phyloP scores from a whole-genome alignment of 2,888 invertebrate genomes.

The Neuroscelio doddi region DNA sequence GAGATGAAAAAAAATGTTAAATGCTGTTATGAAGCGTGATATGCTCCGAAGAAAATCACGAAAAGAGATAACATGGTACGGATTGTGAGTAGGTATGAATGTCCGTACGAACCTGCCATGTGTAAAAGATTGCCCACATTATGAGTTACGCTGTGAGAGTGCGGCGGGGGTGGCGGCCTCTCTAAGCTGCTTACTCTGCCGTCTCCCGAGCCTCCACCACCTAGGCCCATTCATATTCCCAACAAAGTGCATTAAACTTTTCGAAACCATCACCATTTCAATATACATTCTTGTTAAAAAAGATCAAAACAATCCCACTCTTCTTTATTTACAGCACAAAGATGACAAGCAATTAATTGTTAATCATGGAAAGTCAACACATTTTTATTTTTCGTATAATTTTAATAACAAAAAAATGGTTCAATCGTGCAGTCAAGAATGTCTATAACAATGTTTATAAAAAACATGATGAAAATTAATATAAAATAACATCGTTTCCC shows the following conservation, averaged over 20 bases:
- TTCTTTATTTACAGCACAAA: too few relatives aligned
- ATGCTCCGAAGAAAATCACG: not conserved
- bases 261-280: conserved; percentile 32
- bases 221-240: conserved; percentile 59
- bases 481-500: not conserved
- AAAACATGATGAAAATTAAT: not conserved
- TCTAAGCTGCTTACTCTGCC: conserved; percentile 76
- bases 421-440: too few relatives aligned
- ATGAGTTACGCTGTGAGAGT: conserved; percentile 77
- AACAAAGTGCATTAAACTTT: conserved; percentile 44
- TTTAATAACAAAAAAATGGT: too few relatives aligned
- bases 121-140: conserved; percentile 83
- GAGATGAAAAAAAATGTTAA: not conserved
- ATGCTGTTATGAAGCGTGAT: not conserved
- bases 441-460: too few relatives aligned
- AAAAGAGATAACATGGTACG: not conserved
- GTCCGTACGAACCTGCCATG: conserved; percentile 83
- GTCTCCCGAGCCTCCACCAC: conserved; percentile 71
- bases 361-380: too few relatives aligned
- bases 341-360: not conserved
- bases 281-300: too few relatives aligned
- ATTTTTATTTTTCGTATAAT: too few relatives aligned
- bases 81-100: not conserved
- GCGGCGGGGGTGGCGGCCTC: conserved; percentile 82
- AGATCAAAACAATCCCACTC: too few relatives aligned